These are phyloP conservation scores for Drosophila barbarae DNA, from an alignment of 2,888 invertebrate species.

Conservation along the genomic window DNA sequence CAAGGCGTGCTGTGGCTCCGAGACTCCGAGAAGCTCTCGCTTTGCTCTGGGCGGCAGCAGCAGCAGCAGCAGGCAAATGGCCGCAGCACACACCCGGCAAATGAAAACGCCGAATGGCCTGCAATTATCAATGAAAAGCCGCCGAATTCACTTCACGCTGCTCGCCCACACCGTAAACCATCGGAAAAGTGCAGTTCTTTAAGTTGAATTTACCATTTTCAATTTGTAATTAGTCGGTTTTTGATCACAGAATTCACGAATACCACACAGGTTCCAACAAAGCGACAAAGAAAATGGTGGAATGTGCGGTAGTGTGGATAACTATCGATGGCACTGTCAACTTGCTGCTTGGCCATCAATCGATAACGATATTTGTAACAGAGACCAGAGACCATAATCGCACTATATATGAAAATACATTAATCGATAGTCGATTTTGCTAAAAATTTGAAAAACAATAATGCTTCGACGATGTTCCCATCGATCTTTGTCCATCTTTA, in stretches of 20 bases:
- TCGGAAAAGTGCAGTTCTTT: constrained; percentile 15
- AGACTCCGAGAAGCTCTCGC: constrained; percentile 1
- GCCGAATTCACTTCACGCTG: constrained; percentile 21
- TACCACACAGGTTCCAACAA: constrained; percentile 55
- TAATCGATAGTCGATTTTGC: constrained; percentile 1
- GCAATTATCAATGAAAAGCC: constrained; percentile 59
- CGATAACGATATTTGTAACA: too few species aligned
- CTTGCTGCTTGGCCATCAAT: too few species aligned
- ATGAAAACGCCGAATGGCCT: constrained; percentile 49
- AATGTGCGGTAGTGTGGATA: neutral
- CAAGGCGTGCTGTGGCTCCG: neutral
- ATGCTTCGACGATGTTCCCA: neutral
- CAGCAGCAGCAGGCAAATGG: constrained; percentile 24
- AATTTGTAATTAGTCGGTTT: constrained; percentile 56
- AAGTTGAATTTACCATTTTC: constrained; percentile 60
- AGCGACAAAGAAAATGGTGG: constrained; percentile 68
- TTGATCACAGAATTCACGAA: constrained; percentile 67
- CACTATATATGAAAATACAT: neutral
- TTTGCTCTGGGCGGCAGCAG: constrained; percentile 3
- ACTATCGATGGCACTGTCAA: too few species aligned
- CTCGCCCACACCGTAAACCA: constrained; percentile 43
- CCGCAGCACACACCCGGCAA: constrained; percentile 62
- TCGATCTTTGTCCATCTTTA: constrained; percentile 12
- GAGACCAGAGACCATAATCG: too few species aligned
- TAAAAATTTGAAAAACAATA: neutral